Percentiles rank a stretch among this genome's conserved stretches.
phyloP scores from a whole-genome alignment of 2,113 vertebrate genomes.

The Anhinga anhinga region DNA sequence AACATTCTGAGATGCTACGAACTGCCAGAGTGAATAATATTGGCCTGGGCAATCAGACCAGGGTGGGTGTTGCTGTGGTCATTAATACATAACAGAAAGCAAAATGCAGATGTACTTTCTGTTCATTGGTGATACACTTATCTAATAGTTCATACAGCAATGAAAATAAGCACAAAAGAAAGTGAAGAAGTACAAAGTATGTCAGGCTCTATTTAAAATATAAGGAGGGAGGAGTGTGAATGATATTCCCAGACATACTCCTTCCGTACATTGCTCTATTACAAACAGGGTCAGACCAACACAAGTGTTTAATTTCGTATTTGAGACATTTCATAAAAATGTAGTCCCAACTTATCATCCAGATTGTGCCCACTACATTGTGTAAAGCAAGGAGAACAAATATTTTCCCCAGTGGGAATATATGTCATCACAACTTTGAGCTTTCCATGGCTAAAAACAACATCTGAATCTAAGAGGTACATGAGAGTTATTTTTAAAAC shows the following conservation, averaged over 20 bases:
- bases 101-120: background rate
- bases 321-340: background rate
- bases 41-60: no score
- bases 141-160: background rate
- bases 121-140: background rate
- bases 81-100: background rate
- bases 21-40: background rate
- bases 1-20: background rate
- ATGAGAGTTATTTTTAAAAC: conserved; percentile 31
- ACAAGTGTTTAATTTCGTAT: background rate
- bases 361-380: background rate
- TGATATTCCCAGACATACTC: background rate
- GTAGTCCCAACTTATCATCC: background rate
- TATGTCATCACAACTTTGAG: background rate
- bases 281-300: background rate
- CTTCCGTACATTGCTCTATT: background rate
- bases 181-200: background rate
- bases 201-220: background rate
- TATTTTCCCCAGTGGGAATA: background rate
- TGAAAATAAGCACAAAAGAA: background rate
- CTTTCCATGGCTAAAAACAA: conserved; percentile 34
- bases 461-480: background rate
- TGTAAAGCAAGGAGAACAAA: background rate
- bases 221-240: background rate
- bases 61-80: background rate